Evolutionary conservation across 2,888 invertebrate genomes (phyloP), one percentile per base, ranked within the genome.

Genomic region (Heteromyza rotundicornis): DNA sequence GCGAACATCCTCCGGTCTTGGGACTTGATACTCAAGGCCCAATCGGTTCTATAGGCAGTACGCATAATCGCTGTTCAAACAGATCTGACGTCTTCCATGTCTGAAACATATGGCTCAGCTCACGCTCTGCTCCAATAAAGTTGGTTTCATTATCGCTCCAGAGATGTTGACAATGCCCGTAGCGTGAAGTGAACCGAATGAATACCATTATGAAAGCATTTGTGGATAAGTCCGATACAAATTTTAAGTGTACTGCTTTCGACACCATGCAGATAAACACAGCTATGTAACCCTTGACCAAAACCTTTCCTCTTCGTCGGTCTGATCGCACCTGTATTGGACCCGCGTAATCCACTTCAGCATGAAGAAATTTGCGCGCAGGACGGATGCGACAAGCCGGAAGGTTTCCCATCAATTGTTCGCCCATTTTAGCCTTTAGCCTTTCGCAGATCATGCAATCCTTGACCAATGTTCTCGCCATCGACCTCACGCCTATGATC

Each of bases 71-170:
- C n/a, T n/a, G n/a, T n/a, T n/a, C n/a, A n/a, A n/a, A n/a, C n/a
- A 54, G 54, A 32, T 54, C 54, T 20, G 54, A 40, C 14, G 40
- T 40, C n/a, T 40, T n/a, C 40, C 40, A 40, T 40, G 47, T 44
- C 50, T 55, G 50, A 20, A 62, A 40, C 58, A 62, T 57, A 17
- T 22, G 58, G 12, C 53, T 54, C 5, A 62, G 14, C 17, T 62
- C 35, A 14, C 23, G 47, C 27, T 53, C 12, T 32, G 53, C 53
- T 17, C 53, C 53, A 17, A 32, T 17, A 35, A 53, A 32, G 16
- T 53, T 53, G 3, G 27, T 27, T 16, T 27, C 53, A 35, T 35
- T 32, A 16, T 53, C 53, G 53, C 53, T 3, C 27, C 27, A 53
- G 14, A 53, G 35, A 35, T 53, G 27, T n/a, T 27, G 32, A 32